Evolutionary conservation across 2,113 vertebrate genomes (phyloP), one percentile per base, ranked within the genome.

Genomic region (Sterrhoptilus dennistouni): DNA sequence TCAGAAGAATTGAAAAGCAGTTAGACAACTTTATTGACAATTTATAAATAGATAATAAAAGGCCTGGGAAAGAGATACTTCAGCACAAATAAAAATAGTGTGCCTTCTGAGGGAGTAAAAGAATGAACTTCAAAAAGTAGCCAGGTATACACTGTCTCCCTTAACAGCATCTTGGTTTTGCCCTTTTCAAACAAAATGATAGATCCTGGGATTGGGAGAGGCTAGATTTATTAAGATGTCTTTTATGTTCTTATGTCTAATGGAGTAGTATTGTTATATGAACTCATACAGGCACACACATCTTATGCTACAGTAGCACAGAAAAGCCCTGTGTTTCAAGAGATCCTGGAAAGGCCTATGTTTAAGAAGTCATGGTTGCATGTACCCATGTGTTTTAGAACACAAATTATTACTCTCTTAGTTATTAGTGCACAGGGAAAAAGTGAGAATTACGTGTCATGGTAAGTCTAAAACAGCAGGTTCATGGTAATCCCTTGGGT

Each of bases 301-400:
- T 27, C 2, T 0, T 56, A 8, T 19, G n/a, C 28, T 63, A 20
- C 33, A 54, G 35, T 44, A 50, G 20, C 9, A 44, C 0, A 3
- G 47, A 47, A 90, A 63, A 83, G 35, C 40, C 8, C 29, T 18
- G 4, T 68, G 16, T 63, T 86, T 42, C 3, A 5, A 35, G 22
- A 63, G 27, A 50, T n/a, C 8, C 35, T 72, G 40, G 21, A 38
- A 90, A 79, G 12, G 12, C 10, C 3, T 54, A 4, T 8, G 5
- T 38, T 86, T n/a, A 63, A 50, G 10, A 82, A 87, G 29, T 24
- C 4, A 14, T 33, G 19, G 25, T 21, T 78, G 5, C 31, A 38
- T 42, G 45, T 63, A 56, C 2, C 8, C 20, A 45, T 6, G 19
- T 27, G 42, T 56, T 77, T 52, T 18, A 36, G 49, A 77, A 72